phyloP scores from a whole-genome alignment of 2,888 invertebrate genomes.

The Perizoma affinitatum region DNA sequence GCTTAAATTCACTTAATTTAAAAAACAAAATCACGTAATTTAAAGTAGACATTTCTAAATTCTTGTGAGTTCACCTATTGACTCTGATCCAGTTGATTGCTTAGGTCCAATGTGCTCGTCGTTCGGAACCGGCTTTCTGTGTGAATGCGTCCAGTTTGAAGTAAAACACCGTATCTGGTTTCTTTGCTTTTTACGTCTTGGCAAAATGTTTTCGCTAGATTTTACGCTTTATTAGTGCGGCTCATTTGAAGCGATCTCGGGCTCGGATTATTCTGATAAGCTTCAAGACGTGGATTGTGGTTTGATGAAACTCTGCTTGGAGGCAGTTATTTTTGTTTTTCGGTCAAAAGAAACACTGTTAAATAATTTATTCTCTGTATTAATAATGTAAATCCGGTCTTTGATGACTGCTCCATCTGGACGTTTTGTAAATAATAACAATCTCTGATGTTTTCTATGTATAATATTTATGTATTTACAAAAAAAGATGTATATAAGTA shows the following conservation, averaged over 20 bases:
- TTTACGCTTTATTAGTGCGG: slow-evolving; percentile 34
- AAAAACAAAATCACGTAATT: no score
- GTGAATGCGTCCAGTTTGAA: slow-evolving; percentile 39
- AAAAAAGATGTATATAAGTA: no score
- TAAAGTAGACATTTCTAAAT: no score
- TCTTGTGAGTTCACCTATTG: no score
- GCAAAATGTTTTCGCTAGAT: slow-evolving; percentile 40
- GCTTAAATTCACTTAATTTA: no score
- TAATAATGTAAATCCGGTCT: no score
- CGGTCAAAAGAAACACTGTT: neutral
- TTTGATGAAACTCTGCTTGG: slow-evolving; percentile 12
- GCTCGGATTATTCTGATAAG: slow-evolving; percentile 27
- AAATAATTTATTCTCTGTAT: neutral
- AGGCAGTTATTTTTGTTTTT: slow-evolving; percentile 2
- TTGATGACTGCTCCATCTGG: no score
- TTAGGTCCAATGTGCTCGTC: no score
- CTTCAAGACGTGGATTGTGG: slow-evolving; percentile 18
- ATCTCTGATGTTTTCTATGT: no score
- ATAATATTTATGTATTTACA: no score
- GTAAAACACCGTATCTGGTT: slow-evolving; percentile 62
- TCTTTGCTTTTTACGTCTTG: slow-evolving; percentile 51
- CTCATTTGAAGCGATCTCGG: slow-evolving; percentile 22
- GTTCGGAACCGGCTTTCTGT: slow-evolving; percentile 4
- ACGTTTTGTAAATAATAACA: no score
- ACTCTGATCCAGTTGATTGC: no score